These are phyloP conservation scores for Basileuterus tristriatus DNA, from an alignment of 2,797 vertebrate species.

Conservation along the genomic window DNA sequence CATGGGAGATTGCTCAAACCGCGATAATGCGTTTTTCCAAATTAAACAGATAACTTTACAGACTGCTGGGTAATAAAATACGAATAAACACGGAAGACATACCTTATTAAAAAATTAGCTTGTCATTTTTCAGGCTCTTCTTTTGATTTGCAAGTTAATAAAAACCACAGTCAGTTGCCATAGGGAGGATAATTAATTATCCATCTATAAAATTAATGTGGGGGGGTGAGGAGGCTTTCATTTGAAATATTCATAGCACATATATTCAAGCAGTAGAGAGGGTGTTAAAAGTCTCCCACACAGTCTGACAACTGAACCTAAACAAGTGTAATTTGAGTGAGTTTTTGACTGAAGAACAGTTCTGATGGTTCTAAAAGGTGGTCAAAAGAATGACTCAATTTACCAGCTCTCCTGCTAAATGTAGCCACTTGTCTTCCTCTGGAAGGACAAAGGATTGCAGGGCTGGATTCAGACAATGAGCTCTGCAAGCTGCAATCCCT, in stretches of 20 bases:
- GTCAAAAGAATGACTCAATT: background rate
- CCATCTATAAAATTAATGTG: slow-evolving; percentile 54
- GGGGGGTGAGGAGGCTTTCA: background rate
- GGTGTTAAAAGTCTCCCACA: background rate
- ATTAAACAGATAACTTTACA: slow-evolving; percentile 55
- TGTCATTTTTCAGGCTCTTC: slow-evolving; percentile 52
- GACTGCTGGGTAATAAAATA: slow-evolving; percentile 54
- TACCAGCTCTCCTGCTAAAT: background rate
- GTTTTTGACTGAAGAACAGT: background rate
- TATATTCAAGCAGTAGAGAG: background rate
- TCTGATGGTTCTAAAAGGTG: background rate
- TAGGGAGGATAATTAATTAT: slow-evolving; percentile 64
- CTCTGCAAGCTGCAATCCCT: background rate
- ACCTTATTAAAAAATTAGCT: slow-evolving; percentile 60
- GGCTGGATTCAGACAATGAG: background rate
- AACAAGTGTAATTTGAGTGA: background rate
- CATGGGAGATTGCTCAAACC: slow-evolving; percentile 39
- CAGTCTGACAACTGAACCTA: background rate
- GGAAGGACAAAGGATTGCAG: background rate
- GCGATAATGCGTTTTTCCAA: slow-evolving; percentile 8
- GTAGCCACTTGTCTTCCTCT: background rate
- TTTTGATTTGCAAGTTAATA: slow-evolving; percentile 73
- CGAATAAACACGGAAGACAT: slow-evolving; percentile 14
- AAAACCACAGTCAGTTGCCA: slow-evolving; percentile 49
- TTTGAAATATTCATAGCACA: slow-evolving; percentile 3